Conservation (phyloP, 1,140 invertebrate species). For the Pemphigus obesinymphae region DNA sequence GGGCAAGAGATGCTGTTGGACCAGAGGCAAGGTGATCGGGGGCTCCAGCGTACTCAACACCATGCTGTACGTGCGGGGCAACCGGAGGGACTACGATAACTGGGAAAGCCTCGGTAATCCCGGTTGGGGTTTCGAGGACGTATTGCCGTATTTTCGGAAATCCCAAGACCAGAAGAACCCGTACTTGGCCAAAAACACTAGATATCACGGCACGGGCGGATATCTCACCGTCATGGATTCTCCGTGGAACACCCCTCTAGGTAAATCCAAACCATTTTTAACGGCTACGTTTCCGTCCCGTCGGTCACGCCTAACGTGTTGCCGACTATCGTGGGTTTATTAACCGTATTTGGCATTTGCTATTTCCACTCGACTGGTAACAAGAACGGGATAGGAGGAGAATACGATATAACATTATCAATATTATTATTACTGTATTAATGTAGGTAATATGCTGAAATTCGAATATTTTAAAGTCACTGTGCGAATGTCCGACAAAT, state of each 20-base stretch:
- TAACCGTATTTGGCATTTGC: too few species aligned
- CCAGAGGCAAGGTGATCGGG: slow-evolving; percentile 64
- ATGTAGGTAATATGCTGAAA: too few species aligned
- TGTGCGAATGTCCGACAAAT: too few species aligned
- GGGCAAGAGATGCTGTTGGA: slow-evolving; percentile 76
- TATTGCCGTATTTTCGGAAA: slow-evolving; percentile 83
- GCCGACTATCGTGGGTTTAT: too few species aligned
- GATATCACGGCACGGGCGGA: slow-evolving; percentile 69
- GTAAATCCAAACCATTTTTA: slow-evolving; percentile 42
- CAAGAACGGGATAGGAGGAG: too few species aligned
- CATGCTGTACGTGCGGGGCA: slow-evolving; percentile 90
- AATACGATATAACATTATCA: too few species aligned
- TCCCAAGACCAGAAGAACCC: slow-evolving; percentile 78
- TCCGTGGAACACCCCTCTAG: slow-evolving; percentile 74
- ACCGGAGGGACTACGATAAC: slow-evolving; percentile 80
- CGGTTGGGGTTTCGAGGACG: slow-evolving; percentile 84
- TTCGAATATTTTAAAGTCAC: too few species aligned
- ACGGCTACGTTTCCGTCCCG: too few species aligned
- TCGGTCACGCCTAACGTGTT: too few species aligned
- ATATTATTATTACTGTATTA: too few species aligned
- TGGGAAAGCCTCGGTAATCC: slow-evolving; percentile 83
- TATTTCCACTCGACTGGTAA: too few species aligned
- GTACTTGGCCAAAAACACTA: slow-evolving; percentile 66
- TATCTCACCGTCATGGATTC: slow-evolving; percentile 74
- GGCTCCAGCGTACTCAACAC: slow-evolving; percentile 82